Percentiles rank a stretch among this genome's conserved stretches.
Evolutionary conservation across 2,113 vertebrate genomes (phyloP).

Genomic region (Pollimyrus isidori): DNA sequence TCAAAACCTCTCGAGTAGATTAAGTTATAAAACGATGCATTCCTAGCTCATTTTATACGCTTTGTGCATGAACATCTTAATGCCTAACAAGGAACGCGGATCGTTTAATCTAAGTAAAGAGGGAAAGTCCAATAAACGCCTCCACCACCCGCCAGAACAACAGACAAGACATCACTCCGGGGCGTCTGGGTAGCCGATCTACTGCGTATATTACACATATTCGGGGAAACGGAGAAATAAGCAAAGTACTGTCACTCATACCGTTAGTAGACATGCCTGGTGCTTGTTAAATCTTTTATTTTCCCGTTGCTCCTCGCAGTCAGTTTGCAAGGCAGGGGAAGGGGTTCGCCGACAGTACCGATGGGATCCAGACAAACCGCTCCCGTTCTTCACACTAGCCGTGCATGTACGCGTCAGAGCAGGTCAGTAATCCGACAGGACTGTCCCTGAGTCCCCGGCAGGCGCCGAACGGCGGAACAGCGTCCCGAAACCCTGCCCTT

Average conservation of each 20-base stretch:
- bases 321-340: background rate
- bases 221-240: background rate
- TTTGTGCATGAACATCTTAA: background rate
- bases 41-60: no score
- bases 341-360: background rate
- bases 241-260: background rate
- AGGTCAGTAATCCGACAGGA: background rate
- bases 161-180: background rate
- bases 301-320: background rate
- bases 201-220: background rate
- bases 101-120: background rate
- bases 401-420: slow-evolving; percentile 12
- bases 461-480: background rate
- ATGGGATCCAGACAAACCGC: background rate
- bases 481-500: background rate
- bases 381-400: slow-evolving; percentile 15
- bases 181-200: background rate
- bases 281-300: background rate
- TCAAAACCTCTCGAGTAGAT: background rate
- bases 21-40: background rate
- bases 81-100: background rate
- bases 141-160: background rate
- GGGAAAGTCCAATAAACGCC: background rate
- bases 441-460: background rate
- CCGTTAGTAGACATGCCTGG: slow-evolving; percentile 17